phyloP scores from a whole-genome alignment of 2,113 vertebrate genomes.

The Hipposideros armiger region DNA sequence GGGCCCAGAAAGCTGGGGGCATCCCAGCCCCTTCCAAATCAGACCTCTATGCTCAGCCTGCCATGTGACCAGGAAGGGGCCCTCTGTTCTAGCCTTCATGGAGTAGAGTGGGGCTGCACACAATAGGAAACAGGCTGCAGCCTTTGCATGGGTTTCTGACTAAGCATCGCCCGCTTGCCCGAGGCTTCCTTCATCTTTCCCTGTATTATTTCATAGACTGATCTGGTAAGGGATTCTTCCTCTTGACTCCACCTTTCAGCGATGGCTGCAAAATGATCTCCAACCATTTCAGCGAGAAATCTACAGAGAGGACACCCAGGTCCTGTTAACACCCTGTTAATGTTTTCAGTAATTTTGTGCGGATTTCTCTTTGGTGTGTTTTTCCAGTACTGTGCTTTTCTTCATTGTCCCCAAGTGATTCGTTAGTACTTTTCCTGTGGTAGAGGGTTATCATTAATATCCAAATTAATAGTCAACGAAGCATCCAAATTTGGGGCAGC shows the following conservation, averaged over 20 bases:
- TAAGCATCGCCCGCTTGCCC: not conserved
- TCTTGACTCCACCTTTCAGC: not conserved
- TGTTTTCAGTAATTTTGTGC: constrained; percentile 9
- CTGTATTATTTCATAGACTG: not conserved
- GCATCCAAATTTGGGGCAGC: constrained; percentile 68
- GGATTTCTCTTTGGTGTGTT: not conserved
- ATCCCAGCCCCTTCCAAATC: not conserved
- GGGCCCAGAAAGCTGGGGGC: not conserved
- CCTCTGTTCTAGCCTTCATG: not conserved
- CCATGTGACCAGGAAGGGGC: not conserved
- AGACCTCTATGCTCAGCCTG: not conserved
- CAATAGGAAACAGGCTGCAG: not conserved
- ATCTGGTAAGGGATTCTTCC: not conserved
- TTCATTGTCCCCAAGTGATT: constrained; percentile 66
- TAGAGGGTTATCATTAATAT: constrained; percentile 68
- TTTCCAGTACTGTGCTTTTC: constrained; percentile 51
- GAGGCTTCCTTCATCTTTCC: not conserved
- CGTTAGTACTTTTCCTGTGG: constrained; percentile 69
- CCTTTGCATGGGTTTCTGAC: not conserved
- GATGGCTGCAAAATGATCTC: not conserved
- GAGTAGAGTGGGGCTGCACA: not conserved
- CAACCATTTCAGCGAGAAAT: not conserved
- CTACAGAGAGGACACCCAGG: not conserved
- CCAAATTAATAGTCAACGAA: constrained; percentile 70
- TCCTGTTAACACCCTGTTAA: not conserved